Evolutionary conservation across 2,888 invertebrate genomes (phyloP).

Genomic region (Nineta flava): DNA sequence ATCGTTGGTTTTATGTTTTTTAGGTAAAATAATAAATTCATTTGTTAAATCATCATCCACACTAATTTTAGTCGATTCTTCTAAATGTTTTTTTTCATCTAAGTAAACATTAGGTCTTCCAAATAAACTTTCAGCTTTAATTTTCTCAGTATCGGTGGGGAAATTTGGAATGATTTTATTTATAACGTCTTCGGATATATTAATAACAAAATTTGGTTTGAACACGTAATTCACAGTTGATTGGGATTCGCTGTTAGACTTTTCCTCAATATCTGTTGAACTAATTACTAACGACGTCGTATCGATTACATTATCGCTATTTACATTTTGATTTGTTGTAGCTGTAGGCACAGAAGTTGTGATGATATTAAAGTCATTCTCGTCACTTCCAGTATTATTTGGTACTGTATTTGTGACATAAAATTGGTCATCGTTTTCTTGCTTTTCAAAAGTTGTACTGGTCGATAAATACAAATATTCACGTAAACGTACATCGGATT

Average conservation of each 20-base stretch:
- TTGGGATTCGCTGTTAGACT: not conserved
- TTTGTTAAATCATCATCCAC: not conserved
- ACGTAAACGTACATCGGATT: constrained; percentile 25
- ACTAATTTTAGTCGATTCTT: not conserved
- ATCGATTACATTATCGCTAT: not conserved
- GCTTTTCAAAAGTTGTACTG: too few relatives aligned
- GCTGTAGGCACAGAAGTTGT: too few relatives aligned
- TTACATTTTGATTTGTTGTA: not conserved
- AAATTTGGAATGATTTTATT: not conserved
- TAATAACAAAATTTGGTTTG: not conserved
- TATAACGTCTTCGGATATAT: not conserved
- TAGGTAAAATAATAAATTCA: not conserved
- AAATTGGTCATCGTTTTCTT: not conserved
- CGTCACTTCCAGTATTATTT: too few relatives aligned
- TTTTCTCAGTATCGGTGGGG: not conserved
- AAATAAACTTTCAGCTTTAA: not conserved
- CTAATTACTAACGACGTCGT: not conserved
- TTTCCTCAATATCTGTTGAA: not conserved
- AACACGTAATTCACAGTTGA: not conserved
- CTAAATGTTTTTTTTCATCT: not conserved
- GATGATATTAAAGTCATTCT: too few relatives aligned
- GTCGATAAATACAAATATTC: constrained; percentile 15
- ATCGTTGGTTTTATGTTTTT: not conserved
- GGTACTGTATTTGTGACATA: too few relatives aligned
- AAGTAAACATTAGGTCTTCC: not conserved